Base-by-base conservation (phyloP, 1,140 invertebrate genomes). In the Parasteatoda tepidariorum region DNA sequence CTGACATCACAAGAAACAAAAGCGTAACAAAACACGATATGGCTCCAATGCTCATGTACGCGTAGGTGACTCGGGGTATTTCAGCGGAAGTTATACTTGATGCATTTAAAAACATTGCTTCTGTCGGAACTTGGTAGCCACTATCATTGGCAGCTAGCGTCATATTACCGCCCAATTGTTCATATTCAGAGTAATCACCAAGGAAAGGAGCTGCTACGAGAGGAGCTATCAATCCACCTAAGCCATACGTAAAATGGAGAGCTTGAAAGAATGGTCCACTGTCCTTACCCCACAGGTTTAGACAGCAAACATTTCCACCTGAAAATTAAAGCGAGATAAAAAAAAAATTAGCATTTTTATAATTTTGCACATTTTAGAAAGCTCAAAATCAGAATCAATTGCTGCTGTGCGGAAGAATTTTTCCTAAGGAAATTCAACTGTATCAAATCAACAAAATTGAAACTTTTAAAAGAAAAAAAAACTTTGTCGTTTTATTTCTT, bases 141-240 rank as follows among this genome's bases (percentile, higher is more conserved):
- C n/a, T 13, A 48, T 48, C 18, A 48, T 48, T 13, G 11, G 11
- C 11, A 28, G n/a, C 38, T 6, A 18, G 26, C 9, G 31, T 38
- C 57, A n/a, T 22, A 59, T n/a, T 26, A n/a, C n/a, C n/a, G n/a
- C n/a, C n/a, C n/a, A n/a, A n/a, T n/a, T n/a, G n/a, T 4, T 13
- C n/a, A 9, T 4, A 11, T 22, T 22, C 5, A 15, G 28, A 15
- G 13, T 24, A 26, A 11, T 15, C 31, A n/a, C 59, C 73, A n/a
- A 91, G 86, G 79, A 91, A 92, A 0, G 90, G 89, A 31, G 88
- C 88, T 5, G 90, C 89, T 22, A 92, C 79, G 2, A 92, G 86
- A n/a, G 91, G 91, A 15, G 90, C 91, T 33, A 91, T 85, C 76
- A 91, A 90, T 4, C 90, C 90, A 31, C 91, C 91, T 24, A 91